These are phyloP conservation scores for Myotis vivesi DNA, from an alignment of 2,797 vertebrate genomes.

Conservation along the genomic window DNA sequence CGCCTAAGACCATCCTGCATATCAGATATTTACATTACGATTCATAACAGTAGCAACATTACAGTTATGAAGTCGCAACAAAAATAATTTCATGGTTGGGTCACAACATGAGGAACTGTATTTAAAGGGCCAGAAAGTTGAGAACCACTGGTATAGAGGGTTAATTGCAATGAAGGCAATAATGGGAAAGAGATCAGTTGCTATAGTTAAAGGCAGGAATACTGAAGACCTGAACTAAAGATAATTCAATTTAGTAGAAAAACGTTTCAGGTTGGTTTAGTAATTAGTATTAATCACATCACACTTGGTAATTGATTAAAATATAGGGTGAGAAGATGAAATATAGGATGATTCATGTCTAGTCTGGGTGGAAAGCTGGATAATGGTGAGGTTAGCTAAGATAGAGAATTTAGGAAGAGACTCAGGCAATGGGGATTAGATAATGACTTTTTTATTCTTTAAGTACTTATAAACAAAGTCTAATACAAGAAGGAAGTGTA, in stretches of 20 bases:
- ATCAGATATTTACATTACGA: no score
- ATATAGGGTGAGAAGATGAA: not conserved
- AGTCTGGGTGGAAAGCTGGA: not conserved
- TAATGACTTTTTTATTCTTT: not conserved
- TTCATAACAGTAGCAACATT: no score
- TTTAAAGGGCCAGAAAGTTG: no score
- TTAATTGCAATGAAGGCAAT: not conserved
- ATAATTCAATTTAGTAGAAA: not conserved
- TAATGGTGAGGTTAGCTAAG: not conserved
- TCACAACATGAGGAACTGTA: no score
- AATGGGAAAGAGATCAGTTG: not conserved
- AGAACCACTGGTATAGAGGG: not conserved
- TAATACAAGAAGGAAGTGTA: not conserved
- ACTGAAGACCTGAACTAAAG: not conserved
- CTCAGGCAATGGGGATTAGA: not conserved
- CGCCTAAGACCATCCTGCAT: no score
- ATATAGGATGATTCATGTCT: not conserved
- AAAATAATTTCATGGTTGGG: no score
- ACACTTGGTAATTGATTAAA: not conserved
- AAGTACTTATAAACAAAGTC: constrained; percentile 32
- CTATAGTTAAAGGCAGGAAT: not conserved
- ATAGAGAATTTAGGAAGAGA: not conserved
- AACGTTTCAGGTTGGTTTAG: not conserved
- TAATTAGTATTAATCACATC: constrained; percentile 12
- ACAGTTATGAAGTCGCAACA: no score